Conservation (phyloP, 2,113 vertebrate genomes). For the Pelvicachromis taeniatus region DNA sequence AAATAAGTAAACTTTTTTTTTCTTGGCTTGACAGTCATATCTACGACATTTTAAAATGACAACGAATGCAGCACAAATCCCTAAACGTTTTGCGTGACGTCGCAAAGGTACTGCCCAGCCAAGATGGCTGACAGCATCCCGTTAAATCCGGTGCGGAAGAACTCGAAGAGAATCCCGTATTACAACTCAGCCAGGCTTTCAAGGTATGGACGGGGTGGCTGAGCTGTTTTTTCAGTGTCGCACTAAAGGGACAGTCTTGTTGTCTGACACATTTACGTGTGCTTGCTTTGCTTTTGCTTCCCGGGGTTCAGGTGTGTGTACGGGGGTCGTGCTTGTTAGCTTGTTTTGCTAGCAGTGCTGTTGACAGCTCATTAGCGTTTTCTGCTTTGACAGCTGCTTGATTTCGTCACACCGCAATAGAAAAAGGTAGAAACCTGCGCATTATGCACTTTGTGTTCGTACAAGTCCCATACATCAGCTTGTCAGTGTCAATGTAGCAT, state of each 20-base stretch:
- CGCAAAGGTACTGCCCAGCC: slow-evolving; percentile 42
- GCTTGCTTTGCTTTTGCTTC: not conserved
- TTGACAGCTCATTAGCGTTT: not conserved
- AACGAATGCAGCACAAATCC: not conserved
- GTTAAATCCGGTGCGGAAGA: slow-evolving; percentile 70
- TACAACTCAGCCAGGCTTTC: slow-evolving; percentile 60
- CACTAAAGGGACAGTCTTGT: not conserved
- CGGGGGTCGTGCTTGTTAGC: slow-evolving; percentile 31
- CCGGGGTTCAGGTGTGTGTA: not conserved
- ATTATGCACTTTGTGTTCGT: not conserved
- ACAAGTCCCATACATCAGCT: not conserved
- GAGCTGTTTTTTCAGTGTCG: not conserved
- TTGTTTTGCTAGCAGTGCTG: slow-evolving; percentile 23
- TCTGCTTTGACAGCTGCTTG: not conserved
- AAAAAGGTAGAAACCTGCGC: not conserved
- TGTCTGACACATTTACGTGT: not conserved
- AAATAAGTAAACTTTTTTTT: not conserved
- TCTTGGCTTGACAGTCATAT: fast-evolving
- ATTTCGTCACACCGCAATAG: no score
- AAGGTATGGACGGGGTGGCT: slow-evolving; percentile 51
- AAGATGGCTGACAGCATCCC: slow-evolving; percentile 78
- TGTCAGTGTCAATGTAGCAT: not conserved
- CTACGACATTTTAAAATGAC: not conserved
- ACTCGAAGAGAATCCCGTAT: slow-evolving; percentile 57
- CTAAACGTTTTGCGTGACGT: slow-evolving; percentile 48